Conservation (phyloP, 1,140 invertebrate genomes). For the Drosophila neocordata region DNA sequence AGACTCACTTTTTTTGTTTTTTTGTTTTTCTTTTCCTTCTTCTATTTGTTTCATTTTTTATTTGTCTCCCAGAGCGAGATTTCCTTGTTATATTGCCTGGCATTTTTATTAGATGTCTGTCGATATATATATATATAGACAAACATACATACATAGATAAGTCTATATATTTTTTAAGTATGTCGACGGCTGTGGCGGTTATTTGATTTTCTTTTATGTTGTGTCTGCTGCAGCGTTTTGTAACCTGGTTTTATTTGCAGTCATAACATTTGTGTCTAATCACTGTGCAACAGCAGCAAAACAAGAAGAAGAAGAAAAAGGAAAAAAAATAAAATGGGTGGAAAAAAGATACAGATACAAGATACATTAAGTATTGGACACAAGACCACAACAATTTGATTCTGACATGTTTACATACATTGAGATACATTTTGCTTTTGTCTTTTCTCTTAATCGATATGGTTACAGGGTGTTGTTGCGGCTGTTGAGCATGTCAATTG, state of each 20-base stretch:
- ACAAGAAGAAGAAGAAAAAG: not conserved
- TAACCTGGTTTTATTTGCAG: slow-evolving; percentile 77
- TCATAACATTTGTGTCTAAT: slow-evolving; percentile 79
- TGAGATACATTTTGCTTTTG: slow-evolving; percentile 39
- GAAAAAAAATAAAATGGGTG: not conserved
- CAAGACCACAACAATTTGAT: slow-evolving; percentile 26
- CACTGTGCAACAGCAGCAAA: slow-evolving; percentile 45
- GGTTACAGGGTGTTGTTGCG: slow-evolving; percentile 54
- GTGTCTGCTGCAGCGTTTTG: slow-evolving; percentile 75
- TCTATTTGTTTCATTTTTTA: slow-evolving; percentile 8
- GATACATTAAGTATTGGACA: slow-evolving; percentile 73
- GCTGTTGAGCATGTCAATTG: not conserved
- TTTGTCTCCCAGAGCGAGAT: slow-evolving; percentile 8
- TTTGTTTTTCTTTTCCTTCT: slow-evolving; percentile 20
- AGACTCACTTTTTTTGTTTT: slow-evolving; percentile 60
- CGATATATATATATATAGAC: not conserved
- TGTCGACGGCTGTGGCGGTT: slow-evolving; percentile 49
- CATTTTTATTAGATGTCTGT: slow-evolving; percentile 29
- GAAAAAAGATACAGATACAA: slow-evolving; percentile 52
- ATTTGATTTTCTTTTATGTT: slow-evolving; percentile 58
- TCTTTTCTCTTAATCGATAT: slow-evolving; percentile 62
- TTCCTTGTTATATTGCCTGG: slow-evolving; percentile 15
- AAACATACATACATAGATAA: slow-evolving; percentile 10
- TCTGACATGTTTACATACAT: slow-evolving; percentile 67
- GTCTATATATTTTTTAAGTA: slow-evolving; percentile 46